A percentile compares a stretch with the other conserved stretches of the same genome.
Evolutionary conservation across 1,140 invertebrate genomes (phyloP).

Genomic region (Cotesia glomerata): DNA sequence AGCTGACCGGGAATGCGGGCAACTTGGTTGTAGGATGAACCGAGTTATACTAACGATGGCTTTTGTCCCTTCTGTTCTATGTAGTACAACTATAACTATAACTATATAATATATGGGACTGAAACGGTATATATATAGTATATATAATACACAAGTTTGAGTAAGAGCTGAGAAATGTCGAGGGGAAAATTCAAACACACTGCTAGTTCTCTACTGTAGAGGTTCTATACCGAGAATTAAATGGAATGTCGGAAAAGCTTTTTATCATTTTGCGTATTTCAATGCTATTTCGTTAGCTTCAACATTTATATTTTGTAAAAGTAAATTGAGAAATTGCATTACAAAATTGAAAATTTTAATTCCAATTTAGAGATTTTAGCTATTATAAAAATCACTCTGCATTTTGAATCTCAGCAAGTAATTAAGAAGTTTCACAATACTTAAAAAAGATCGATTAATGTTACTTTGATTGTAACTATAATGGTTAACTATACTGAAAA

Average conservation of each 20-base stretch:
- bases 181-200: slow-evolving; percentile 3
- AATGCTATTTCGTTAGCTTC: slow-evolving; percentile 11
- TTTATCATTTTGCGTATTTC: slow-evolving; percentile 39
- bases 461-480: neutral
- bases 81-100: neutral
- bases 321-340: neutral
- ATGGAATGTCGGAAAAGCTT: slow-evolving; percentile 29
- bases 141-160: neutral
- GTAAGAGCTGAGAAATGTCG: neutral
- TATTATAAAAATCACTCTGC: too few relatives aligned
- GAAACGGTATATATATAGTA: neutral
- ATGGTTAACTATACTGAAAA: neutral
- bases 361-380: too few relatives aligned
- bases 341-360: neutral
- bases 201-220: slow-evolving; percentile 16
- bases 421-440: neutral
- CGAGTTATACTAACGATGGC: slow-evolving; percentile 50
- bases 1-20: too few relatives aligned
- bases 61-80: slow-evolving; percentile 36
- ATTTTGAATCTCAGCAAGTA: too few relatives aligned
- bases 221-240: slow-evolving; percentile 32
- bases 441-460: neutral
- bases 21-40: neutral
- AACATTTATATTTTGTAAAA: neutral
- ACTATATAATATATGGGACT: neutral